Base-by-base conservation (phyloP, 2,113 vertebrate genomes). In the Myanophis thanlyinensis region DNA sequence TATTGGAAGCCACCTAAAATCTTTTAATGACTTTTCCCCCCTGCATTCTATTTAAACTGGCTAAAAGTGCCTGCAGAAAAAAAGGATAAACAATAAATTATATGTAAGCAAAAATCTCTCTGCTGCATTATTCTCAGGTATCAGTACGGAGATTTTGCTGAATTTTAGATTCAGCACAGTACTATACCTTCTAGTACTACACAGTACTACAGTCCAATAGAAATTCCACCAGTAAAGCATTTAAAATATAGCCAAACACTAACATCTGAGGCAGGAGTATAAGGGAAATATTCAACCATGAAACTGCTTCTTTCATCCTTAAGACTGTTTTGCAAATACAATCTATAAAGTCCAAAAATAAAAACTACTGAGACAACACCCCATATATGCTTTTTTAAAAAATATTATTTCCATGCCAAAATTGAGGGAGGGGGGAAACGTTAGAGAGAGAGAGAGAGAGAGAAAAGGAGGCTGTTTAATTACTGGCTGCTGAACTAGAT, bases 401-500 rank as follows among this genome's bases (percentile, higher is more conserved):
- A 49, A 84, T 9, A 35, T 85, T 97, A 3, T 89, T 96, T 67
- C 93, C 95, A 56, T 86, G 91, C 90, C 4, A 96, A 56, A 80
- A 2, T 0, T 0, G 49, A 88, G 94, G 80, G 30, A 84, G 93
- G 92, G n/a, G 56, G 54, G 8, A 10, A n/a, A n/a, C 9, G 23
- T 1, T 9, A 9, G 27, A n/a, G 59, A 67, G 67, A 91, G 93
- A 87, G 93, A 90, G 35, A 53, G 27, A 62, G 56, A 62, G 56
- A n/a, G 10, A 30, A 1, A 62, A 85, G 40, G 86, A 94, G 95
- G 93, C 87, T 95, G 93, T 97, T 97, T 97, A 98, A 98, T 98
- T 98, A 98, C 96, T 94, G 97, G 95, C 96, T 97, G 97, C 96
- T 97, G 97, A 98, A 98, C 98, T 89, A 97, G 97, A 97, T 97